Conservation (phyloP, 2,113 vertebrate species). For the Carassius auratus region DNA sequence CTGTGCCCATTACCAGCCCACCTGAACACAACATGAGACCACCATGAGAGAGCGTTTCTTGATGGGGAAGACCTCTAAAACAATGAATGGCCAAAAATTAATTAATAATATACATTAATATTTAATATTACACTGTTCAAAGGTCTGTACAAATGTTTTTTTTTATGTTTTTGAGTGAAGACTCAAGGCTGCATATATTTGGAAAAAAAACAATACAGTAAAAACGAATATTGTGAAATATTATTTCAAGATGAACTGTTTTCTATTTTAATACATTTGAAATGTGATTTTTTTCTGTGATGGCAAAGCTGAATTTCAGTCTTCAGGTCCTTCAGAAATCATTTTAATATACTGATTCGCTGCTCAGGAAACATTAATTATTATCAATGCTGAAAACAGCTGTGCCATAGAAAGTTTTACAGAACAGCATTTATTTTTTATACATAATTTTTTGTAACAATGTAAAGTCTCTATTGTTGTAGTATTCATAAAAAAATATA, state of each 20-base stretch:
- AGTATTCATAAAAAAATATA: too few species aligned
- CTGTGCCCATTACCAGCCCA: conserved; percentile 97
- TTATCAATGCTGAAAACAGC: too few species aligned
- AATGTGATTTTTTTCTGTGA: not conserved
- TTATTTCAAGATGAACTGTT: not conserved
- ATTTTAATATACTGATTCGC: too few species aligned
- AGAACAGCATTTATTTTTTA: too few species aligned
- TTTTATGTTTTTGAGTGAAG: not conserved
- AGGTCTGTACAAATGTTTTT: too few species aligned
- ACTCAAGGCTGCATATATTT: not conserved
- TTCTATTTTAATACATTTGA: not conserved
- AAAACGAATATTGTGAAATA: not conserved
- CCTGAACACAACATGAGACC: conserved; percentile 71
- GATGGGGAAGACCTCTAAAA: not conserved
- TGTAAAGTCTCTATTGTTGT: too few species aligned
- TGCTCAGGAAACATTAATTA: too few species aligned
- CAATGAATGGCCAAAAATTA: not conserved
- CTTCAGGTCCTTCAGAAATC: not conserved
- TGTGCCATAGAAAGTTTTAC: too few species aligned
- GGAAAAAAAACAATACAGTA: not conserved
- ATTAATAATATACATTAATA: not conserved
- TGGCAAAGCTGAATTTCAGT: not conserved
- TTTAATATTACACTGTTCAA: not conserved
- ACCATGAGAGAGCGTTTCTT: not conserved
- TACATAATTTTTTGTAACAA: too few species aligned